Percentiles rank a stretch among this genome's conserved stretches.
Evolutionary conservation across 2,888 invertebrate genomes (phyloP).

Genomic region (Phyllotreta cruciferae): DNA sequence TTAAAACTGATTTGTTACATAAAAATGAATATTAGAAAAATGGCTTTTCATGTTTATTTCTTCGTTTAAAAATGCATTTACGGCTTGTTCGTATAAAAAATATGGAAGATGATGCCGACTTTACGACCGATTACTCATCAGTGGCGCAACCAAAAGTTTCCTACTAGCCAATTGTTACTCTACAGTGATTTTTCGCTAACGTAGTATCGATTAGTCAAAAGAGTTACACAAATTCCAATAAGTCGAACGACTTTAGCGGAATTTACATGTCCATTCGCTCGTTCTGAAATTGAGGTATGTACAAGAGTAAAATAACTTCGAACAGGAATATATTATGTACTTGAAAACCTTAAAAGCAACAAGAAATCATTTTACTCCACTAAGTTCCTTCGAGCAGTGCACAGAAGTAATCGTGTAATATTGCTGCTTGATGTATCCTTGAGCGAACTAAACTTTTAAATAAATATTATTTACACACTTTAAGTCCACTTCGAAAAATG

Average conservation of each 20-base stretch:
- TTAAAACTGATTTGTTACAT: conserved; percentile 55
- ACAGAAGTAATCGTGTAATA: conserved; percentile 35
- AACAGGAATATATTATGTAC: neutral
- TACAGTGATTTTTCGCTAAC: neutral
- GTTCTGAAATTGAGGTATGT: conserved; percentile 31
- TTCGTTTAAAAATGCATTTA: conserved; percentile 42
- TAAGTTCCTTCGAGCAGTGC: conserved; percentile 40
- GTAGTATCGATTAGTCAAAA: conserved; percentile 10
- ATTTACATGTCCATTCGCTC: conserved; percentile 7
- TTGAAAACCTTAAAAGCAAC: neutral
- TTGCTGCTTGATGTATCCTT: conserved; percentile 17
- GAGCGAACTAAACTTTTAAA: conserved; percentile 33
- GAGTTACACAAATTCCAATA: conserved; percentile 40
- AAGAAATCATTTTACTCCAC: conserved; percentile 19
- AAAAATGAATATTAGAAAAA: conserved; percentile 51
- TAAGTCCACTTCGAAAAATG: conserved; percentile 14
- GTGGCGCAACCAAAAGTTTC: conserved; percentile 5
- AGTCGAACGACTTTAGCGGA: conserved; percentile 23
- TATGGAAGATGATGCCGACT: conserved; percentile 54
- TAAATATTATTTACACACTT: conserved; percentile 44
- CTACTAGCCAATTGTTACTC: neutral
- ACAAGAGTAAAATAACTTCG: conserved; percentile 2
- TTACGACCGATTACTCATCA: conserved; percentile 39
- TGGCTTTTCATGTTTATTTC: conserved; percentile 38
- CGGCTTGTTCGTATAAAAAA: conserved; percentile 54